phyloP scores from a whole-genome alignment of 2,888 invertebrate genomes.

The Drosophila percnosoma region DNA sequence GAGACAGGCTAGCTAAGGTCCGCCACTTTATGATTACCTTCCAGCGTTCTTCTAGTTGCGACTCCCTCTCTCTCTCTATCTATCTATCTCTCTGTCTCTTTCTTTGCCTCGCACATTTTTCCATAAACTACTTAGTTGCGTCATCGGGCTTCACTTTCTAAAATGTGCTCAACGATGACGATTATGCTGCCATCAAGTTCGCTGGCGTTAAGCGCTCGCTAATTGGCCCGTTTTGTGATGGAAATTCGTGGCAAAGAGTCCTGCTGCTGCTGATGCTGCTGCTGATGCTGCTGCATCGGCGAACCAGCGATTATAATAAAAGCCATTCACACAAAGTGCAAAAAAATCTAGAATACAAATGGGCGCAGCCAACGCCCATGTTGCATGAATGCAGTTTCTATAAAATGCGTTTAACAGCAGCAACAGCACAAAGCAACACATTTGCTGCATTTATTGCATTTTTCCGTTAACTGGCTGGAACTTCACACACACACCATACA shows the following conservation, averaged over 20 bases:
- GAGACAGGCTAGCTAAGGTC: background rate
- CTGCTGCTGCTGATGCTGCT: background rate
- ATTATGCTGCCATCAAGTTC: conserved; percentile 63
- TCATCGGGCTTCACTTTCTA: conserved; percentile 11
- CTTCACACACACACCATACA: conserved; percentile 14
- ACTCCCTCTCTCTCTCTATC: background rate
- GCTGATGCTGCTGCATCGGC: conserved; percentile 21
- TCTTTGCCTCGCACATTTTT: background rate
- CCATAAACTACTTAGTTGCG: conserved; percentile 13
- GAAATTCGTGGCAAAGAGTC: conserved; percentile 62
- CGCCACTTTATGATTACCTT: conserved; percentile 21
- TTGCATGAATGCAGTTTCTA: conserved; percentile 65
- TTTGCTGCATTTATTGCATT: conserved; percentile 62
- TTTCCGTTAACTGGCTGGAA: conserved; percentile 69
- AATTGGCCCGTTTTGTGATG: conserved; percentile 76
- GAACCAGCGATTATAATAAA: conserved; percentile 58
- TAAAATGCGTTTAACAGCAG: conserved; percentile 76
- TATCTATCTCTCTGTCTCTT: background rate
- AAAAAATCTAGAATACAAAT: conserved; percentile 58
- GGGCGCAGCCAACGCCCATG: conserved; percentile 11
- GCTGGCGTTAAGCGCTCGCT: conserved; percentile 70
- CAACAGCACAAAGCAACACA: conserved; percentile 57
- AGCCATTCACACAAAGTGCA: conserved; percentile 54
- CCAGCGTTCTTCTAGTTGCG: background rate
- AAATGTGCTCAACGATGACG: conserved; percentile 32